Evolutionary conservation across 1,140 invertebrate species (phyloP).

Genomic region (Marisa cornuarietis): DNA sequence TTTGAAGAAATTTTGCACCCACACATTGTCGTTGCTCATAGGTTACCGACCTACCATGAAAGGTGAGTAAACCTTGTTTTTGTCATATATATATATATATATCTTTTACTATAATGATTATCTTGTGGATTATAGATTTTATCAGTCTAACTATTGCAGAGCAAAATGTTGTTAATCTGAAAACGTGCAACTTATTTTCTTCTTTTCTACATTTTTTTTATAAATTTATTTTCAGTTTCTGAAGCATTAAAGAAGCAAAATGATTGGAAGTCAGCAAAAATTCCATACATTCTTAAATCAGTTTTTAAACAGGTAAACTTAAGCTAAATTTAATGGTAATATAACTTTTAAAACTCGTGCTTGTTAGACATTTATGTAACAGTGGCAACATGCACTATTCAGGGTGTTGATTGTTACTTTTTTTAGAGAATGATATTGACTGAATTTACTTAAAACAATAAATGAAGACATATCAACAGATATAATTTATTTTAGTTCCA

Average conservation of each 20-base stretch:
- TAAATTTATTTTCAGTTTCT: conserved; percentile 23
- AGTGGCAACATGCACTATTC: no score
- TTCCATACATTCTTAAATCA: not conserved
- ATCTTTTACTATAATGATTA: not conserved
- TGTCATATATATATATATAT: not conserved
- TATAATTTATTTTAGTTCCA: no score
- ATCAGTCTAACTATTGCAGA: not conserved
- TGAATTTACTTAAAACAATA: no score
- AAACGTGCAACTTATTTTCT: no score
- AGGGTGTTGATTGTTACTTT: no score
- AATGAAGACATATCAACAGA: no score
- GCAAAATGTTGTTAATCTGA: not conserved
- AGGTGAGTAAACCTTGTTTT: conserved; percentile 9
- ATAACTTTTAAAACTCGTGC: no score
- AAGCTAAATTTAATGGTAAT: no score
- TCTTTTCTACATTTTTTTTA: not conserved
- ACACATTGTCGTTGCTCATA: conserved; percentile 24
- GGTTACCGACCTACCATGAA: conserved; percentile 26
- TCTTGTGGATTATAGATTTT: not conserved
- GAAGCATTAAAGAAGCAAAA: conserved; percentile 23
- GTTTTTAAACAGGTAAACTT: conserved; percentile 24
- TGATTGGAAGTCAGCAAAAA: conserved; percentile 28
- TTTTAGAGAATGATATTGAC: no score
- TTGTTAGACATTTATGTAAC: no score
- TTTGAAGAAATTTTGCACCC: conserved; percentile 24